A percentile compares a stretch with the other conserved stretches of the same genome.
Conservation (phyloP, 2,797 vertebrate genomes). For the Sphaeramia orbicularis region DNA sequence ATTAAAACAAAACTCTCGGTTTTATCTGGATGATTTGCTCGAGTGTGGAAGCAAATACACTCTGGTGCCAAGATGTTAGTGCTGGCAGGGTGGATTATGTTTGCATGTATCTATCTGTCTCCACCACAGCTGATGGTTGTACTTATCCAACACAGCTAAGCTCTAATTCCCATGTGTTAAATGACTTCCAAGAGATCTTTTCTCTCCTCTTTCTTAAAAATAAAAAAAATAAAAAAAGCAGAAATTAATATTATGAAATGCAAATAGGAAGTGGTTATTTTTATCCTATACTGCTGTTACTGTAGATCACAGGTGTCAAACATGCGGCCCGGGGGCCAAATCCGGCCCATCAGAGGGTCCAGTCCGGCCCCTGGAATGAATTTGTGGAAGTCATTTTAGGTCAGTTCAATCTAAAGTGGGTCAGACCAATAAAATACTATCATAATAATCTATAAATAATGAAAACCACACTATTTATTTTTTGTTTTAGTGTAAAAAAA, state of each 20-base stretch:
- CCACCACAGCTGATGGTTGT: constrained; percentile 45
- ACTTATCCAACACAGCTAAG: constrained; percentile 49
- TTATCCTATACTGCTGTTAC: not conserved
- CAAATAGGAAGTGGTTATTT: not conserved
- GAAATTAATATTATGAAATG: not conserved
- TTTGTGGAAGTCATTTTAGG: too few species aligned
- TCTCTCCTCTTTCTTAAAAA: not conserved
- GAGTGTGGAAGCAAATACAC: constrained; percentile 40
- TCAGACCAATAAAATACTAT: too few species aligned
- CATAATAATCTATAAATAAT: too few species aligned
- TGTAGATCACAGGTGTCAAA: too few species aligned
- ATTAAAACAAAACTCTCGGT: constrained; percentile 56
- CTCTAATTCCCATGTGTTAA: constrained; percentile 40
- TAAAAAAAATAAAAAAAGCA: too few species aligned
- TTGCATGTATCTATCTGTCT: constrained; percentile 57
- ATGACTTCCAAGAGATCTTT: constrained; percentile 25
- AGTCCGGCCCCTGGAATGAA: too few species aligned
- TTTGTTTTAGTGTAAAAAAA: too few species aligned
- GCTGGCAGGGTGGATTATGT: constrained; percentile 56
- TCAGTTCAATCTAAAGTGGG: too few species aligned
- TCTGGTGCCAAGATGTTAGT: constrained; percentile 36
- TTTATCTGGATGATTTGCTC: constrained; percentile 50
- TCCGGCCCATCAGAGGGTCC: too few species aligned
- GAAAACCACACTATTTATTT: too few species aligned
- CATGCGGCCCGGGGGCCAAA: too few species aligned